A percentile compares a stretch with the other conserved stretches of the same genome.
These are phyloP conservation scores for Pteromalus puparum DNA, from an alignment of 1,140 invertebrate genomes.

Conservation along the genomic window DNA sequence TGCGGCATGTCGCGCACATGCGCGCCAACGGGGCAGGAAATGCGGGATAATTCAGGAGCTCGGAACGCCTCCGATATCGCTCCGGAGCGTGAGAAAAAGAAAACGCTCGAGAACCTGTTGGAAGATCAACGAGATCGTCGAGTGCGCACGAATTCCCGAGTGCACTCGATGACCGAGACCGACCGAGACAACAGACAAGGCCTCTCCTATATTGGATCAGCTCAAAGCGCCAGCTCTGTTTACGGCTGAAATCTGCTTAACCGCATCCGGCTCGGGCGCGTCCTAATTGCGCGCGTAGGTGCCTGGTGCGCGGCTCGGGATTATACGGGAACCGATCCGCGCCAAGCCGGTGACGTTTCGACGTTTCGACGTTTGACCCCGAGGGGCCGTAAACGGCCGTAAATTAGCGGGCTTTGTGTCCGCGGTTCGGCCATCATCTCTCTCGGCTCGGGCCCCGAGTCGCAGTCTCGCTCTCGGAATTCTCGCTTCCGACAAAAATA, in stretches of 20 bases:
- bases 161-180: too few species aligned
- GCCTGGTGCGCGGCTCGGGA: too few species aligned
- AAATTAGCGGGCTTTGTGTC: too few species aligned
- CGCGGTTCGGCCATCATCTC: too few species aligned
- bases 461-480: slow-evolving; percentile 1
- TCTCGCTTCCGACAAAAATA: slow-evolving; percentile 43
- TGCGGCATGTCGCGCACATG: slow-evolving; percentile 40
- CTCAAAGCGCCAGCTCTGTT: not conserved
- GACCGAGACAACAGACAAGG: not conserved
- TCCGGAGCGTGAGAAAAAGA: slow-evolving; percentile 51
- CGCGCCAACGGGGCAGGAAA: slow-evolving; percentile 52
- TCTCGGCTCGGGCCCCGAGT: slow-evolving; percentile 8
- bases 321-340: not conserved
- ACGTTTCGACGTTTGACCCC: too few species aligned
- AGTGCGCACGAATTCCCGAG: not conserved
- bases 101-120: slow-evolving; percentile 40
- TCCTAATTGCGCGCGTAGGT: not conserved
- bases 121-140: not conserved
- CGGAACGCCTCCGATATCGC: slow-evolving; percentile 16
- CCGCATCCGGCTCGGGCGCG: not conserved
- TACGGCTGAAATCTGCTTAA: not conserved
- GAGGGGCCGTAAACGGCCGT: too few species aligned
- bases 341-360: too few species aligned
- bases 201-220: not conserved
- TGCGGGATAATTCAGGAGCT: slow-evolving; percentile 53